Percentiles rank a stretch among this genome's conserved stretches.
Evolutionary conservation across 37 sponge, comb jelly and placozoan species (phyloP).

Genomic region (Hexactinellida sp.): DNA sequence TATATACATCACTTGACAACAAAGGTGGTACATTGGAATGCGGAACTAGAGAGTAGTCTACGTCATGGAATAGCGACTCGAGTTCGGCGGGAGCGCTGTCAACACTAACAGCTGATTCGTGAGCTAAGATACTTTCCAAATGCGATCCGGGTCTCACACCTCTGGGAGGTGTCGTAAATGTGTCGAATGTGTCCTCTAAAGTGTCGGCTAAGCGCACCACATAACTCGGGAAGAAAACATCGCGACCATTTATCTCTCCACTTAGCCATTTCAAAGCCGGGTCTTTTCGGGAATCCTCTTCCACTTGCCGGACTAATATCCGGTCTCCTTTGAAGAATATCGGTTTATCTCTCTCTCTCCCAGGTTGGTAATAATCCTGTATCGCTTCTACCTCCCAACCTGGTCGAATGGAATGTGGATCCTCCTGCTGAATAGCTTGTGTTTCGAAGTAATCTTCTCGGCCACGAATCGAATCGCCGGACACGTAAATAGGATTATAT

Average conservation of each 20-base stretch:
- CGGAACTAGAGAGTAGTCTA: neutral
- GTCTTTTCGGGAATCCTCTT: neutral
- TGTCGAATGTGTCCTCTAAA: conserved; percentile 11
- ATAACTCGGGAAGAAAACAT: neutral
- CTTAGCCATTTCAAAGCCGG: neutral
- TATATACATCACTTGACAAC: neutral
- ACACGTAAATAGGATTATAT: neutral
- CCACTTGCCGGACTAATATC: neutral
- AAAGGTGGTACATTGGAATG: neutral
- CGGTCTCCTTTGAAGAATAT: neutral
- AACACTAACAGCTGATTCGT: neutral
- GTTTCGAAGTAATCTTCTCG: neutral
- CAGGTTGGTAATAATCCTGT: neutral
- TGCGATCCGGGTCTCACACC: neutral
- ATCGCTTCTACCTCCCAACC: neutral
- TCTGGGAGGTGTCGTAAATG: neutral
- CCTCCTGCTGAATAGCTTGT: neutral
- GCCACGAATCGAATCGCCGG: neutral
- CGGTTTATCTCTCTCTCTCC: neutral
- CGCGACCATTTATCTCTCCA: neutral
- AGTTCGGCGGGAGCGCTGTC: conserved; percentile 11
- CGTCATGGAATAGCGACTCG: neutral
- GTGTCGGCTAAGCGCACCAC: neutral
- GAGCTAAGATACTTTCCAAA: neutral
- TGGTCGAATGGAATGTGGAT: neutral